phyloP scores from a whole-genome alignment of 2,888 invertebrate species.

The Acanthosepion esculentum region DNA sequence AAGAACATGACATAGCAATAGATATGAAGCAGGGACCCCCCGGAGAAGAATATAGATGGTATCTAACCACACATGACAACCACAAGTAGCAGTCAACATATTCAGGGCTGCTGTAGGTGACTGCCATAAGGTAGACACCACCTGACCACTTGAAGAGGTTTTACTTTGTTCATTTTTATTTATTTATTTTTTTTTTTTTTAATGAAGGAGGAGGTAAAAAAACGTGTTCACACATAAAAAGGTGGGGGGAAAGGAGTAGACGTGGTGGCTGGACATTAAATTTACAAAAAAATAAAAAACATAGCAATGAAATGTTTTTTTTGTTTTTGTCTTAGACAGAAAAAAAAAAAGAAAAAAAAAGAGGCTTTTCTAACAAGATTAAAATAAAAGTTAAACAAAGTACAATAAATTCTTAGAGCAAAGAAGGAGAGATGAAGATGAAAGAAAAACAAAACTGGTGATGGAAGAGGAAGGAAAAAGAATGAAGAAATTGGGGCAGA shows the following conservation, averaged over 20 bases:
- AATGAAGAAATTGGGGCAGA: background rate
- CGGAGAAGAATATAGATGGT: background rate
- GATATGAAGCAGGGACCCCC: background rate
- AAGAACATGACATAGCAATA: background rate
- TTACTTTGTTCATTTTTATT: background rate
- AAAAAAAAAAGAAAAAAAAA: background rate
- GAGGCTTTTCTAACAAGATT: background rate
- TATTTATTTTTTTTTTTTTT: background rate
- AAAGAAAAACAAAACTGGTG: background rate
- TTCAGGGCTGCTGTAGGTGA: background rate
- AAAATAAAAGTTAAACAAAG: background rate
- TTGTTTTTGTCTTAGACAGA: background rate
- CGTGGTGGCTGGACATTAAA: background rate
- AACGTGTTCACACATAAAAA: background rate
- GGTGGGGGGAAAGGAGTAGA: background rate
- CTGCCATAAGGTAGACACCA: background rate
- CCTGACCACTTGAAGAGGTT: slow-evolving; percentile 9
- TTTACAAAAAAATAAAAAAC: background rate
- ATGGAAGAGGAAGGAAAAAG: background rate
- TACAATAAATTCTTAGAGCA: background rate
- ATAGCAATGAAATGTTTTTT: background rate
- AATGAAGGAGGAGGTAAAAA: background rate
- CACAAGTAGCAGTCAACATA: background rate
- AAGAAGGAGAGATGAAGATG: background rate
- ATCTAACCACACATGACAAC: background rate